These are phyloP conservation scores for Pantherophis alleghaniensis DNA, from an alignment of 2,797 vertebrate species.

Conservation along the genomic window DNA sequence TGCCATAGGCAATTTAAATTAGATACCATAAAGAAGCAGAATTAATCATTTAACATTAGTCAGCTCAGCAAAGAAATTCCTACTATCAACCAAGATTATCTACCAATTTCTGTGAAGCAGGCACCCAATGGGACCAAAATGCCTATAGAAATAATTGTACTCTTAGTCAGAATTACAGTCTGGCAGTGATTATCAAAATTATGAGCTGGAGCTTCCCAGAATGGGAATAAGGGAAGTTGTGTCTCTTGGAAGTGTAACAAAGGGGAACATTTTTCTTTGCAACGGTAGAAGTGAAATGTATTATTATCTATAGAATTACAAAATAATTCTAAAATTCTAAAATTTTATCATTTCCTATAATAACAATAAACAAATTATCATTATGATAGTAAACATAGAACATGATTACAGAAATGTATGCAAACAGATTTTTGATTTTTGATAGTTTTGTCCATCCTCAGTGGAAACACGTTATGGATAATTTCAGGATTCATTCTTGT, in stretches of 20 bases:
- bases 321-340: not conserved
- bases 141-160: not conserved
- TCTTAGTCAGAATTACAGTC: not conserved
- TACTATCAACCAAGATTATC: not conserved
- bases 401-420: not conserved
- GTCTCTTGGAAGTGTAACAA: not conserved
- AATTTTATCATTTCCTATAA: not conserved
- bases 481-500: not conserved
- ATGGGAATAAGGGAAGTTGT: not conserved
- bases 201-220: not conserved
- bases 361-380: not conserved
- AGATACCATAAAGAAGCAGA: too few species aligned
- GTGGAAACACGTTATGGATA: not conserved
- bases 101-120: not conserved
- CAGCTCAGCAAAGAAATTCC: not conserved
- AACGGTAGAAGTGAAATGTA: not conserved
- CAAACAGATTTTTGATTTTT: not conserved
- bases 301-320: not conserved
- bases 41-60: not conserved
- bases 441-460: not conserved
- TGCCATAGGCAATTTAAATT: too few species aligned
- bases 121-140: accelerated
- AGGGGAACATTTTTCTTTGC: not conserved
- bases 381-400: not conserved
- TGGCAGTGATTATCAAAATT: not conserved